Evolutionary conservation across 2,113 vertebrate genomes (phyloP), one percentile per base, ranked within the genome.

Genomic region (Emydura subglobosa): DNA sequence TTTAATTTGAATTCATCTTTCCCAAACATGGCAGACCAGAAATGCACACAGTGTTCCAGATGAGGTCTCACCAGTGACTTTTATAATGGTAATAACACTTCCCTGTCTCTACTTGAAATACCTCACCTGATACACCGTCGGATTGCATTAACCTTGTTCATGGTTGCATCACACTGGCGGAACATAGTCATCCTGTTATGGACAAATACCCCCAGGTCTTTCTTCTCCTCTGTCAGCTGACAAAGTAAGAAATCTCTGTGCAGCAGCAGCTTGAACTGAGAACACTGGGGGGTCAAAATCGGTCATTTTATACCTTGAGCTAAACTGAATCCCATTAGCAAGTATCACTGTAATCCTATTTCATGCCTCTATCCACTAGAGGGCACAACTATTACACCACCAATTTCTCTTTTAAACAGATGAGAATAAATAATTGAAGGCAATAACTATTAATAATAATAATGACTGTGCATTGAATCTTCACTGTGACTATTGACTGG

Each of bases 311-410:
- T 72, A 76, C 19, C 21, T 89, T 92, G 76, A 93, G 49, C 76
- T 81, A 87, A 27, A 65, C 7, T 86, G 24, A n/a, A n/a, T 55
- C 39, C 53, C 93, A 76, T 44, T 78, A 79, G 68, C 82, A 95
- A 85, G 17, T 21, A 82, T 24, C 7, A 27, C 80, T 88, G 57
- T 87, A 31, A 81, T 90, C 87, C 51, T 83, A 4, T 89, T 97
- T 95, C 88, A 72, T 96, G 85, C 10, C 25, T 96, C 94, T 92
- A 91, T 88, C 87, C 82, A 90, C 91, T 97, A 96, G 96, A 97
- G 79, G 88, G 59, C 95, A 94, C 94, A 95, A 57, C 42, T 59
- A 88, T 89, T 80, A 86, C 54, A 55, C 79, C 29, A 59, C 61
- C 57, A 86, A 90, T 88, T 83, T 92, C 3, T 5, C 10, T 92